Evolutionary conservation across 2,888 invertebrate species (phyloP).

Genomic region (Amaurobius ferox): DNA sequence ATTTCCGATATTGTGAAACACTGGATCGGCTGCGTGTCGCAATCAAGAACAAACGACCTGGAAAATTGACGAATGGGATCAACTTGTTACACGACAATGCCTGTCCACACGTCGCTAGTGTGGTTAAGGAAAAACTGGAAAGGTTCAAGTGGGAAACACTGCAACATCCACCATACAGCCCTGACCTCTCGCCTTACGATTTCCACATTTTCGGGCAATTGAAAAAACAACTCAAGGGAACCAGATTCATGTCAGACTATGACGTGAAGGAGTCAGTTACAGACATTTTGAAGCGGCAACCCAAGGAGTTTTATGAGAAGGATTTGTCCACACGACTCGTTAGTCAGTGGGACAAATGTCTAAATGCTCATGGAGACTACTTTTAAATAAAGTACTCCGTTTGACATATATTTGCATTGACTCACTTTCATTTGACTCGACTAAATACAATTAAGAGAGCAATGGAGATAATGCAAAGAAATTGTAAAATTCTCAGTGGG

Average conservation of each 20-base stretch:
- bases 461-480: too few species aligned
- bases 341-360: background rate
- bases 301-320: too few species aligned
- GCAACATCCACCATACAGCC: constrained; percentile 9
- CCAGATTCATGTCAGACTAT: background rate
- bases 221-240: constrained; percentile 1
- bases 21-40: constrained; percentile 1
- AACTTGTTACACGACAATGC: background rate
- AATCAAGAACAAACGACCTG: background rate
- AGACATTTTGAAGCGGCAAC: background rate
- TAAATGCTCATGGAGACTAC: background rate
- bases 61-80: background rate
- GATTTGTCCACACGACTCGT: background rate
- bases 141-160: background rate
- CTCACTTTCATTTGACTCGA: background rate
- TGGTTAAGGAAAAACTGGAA: background rate
- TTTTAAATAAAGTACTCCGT: too few species aligned
- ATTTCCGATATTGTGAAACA: background rate
- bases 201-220: background rate
- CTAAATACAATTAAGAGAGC: too few species aligned
- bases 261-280: constrained; percentile 1
- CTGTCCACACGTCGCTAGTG: too few species aligned
- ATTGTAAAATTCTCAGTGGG: too few species aligned
- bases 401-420: background rate
- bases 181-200: background rate